A percentile compares a stretch with the other conserved stretches of the same genome.
Conservation (phyloP, 2,113 vertebrate genomes). For the Oryzias curvinotus region DNA sequence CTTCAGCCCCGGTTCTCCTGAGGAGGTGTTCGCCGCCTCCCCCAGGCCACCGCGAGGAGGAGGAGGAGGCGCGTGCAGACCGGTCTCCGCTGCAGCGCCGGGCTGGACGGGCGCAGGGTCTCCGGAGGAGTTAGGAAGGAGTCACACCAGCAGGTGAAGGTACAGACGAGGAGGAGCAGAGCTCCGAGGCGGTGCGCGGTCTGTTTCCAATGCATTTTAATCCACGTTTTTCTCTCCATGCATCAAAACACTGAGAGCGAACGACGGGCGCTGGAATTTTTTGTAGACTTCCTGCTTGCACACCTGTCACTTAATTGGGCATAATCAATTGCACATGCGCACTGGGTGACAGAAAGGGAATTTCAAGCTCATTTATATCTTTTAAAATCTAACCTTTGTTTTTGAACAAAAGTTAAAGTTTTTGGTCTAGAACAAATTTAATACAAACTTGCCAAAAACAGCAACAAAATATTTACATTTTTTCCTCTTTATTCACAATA, state of each 20-base stretch:
- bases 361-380: no score
- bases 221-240: constrained; percentile 15
- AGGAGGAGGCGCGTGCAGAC: neutral
- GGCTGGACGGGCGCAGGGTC: no score
- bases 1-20: neutral
- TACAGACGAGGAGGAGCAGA: constrained; percentile 36
- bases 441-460: no score
- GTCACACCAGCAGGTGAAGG: constrained; percentile 21
- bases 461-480: no score
- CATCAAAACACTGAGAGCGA: constrained; percentile 17
- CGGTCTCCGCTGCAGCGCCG: neutral
- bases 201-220: constrained; percentile 46
- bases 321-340: constrained; percentile 21
- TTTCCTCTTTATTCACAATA: no score
- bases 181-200: constrained; percentile 11
- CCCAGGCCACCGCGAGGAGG: no score
- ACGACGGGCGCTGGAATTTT: rapidly evolving
- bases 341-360: neutral
- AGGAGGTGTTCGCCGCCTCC: neutral
- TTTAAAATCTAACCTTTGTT: no score
- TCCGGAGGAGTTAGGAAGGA: neutral
- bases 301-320: constrained; percentile 52
- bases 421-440: no score
- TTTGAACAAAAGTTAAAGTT: no score
- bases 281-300: constrained; percentile 29